These are phyloP conservation scores for Ceratothoa steindachneri DNA, from an alignment of 2,888 invertebrate genomes.

Conservation along the genomic window DNA sequence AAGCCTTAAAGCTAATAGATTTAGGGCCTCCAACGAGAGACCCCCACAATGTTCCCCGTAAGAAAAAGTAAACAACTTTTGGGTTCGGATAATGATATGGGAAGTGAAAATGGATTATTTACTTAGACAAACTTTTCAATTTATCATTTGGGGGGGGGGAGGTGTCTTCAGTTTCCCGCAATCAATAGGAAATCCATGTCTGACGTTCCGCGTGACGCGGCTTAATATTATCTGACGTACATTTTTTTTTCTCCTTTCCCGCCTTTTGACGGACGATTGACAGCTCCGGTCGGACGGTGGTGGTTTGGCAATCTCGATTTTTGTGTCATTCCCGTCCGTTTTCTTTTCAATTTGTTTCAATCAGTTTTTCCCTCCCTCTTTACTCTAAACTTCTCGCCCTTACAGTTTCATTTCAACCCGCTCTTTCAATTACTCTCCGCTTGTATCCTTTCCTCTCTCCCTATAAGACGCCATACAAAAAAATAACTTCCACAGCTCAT, in stretches of 20 bases:
- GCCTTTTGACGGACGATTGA: conserved; percentile 7
- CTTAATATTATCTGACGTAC: neutral
- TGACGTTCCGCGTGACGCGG: neutral
- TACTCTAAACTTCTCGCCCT: neutral
- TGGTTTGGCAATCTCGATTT: neutral
- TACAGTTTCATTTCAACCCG: neutral
- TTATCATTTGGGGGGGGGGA: conserved; percentile 12
- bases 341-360: conserved; percentile 10
- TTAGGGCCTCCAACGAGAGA: too few relatives aligned
- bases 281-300: neutral
- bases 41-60: too few relatives aligned
- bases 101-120: neutral
- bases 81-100: neutral
- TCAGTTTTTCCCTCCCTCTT: neutral
- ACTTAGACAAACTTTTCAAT: neutral
- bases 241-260: neutral
- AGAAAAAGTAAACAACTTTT: too few relatives aligned
- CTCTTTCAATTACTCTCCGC: neutral
- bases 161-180: neutral
- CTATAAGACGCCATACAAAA: too few relatives aligned
- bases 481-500: too few relatives aligned
- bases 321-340: neutral
- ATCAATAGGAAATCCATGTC: conserved; percentile 9
- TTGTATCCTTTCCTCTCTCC: neutral
- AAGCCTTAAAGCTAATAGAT: too few relatives aligned